These are phyloP conservation scores for Aplochiton taeniatus DNA, from an alignment of 2,797 vertebrate species.

Conservation along the genomic window DNA sequence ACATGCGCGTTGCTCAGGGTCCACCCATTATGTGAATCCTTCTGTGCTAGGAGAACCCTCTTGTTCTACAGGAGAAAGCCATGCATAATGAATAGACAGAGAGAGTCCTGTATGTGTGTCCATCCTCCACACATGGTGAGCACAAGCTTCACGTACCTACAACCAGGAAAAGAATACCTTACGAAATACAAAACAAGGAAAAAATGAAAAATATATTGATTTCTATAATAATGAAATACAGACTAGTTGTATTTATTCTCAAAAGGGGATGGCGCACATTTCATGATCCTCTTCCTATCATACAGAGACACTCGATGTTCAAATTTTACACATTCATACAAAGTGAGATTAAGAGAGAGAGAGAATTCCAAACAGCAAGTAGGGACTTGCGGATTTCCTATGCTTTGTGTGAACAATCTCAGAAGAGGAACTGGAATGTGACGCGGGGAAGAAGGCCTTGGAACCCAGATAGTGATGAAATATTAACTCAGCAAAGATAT, in stretches of 20 bases:
- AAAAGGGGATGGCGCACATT: too few relatives aligned
- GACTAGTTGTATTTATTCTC: too few relatives aligned
- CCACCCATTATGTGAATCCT: constrained; percentile 21
- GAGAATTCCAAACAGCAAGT: not conserved
- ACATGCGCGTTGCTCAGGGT: constrained; percentile 1
- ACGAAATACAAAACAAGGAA: too few relatives aligned
- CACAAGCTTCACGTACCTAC: too few relatives aligned
- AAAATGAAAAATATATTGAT: too few relatives aligned
- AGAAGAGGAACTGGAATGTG: constrained; percentile 41
- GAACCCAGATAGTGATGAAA: constrained; percentile 66
- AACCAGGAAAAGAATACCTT: too few relatives aligned
- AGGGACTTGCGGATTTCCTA: constrained; percentile 14
- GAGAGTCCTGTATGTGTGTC: not conserved
- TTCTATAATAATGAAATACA: too few relatives aligned
- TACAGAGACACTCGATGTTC: too few relatives aligned
- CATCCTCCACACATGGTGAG: too few relatives aligned
- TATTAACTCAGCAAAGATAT: constrained; percentile 68
- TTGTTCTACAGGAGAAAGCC: constrained; percentile 42
- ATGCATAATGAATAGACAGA: constrained; percentile 53
- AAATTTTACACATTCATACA: not conserved
- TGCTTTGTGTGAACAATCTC: constrained; percentile 37
- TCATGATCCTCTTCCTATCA: too few relatives aligned
- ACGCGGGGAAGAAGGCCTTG: constrained; percentile 35
- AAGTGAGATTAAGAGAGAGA: not conserved
- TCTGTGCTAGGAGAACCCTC: constrained; percentile 23